A percentile compares a stretch with the other conserved stretches of the same genome.
phyloP scores from a whole-genome alignment of 2,797 vertebrate species.

The Sphenopsis melanotis region DNA sequence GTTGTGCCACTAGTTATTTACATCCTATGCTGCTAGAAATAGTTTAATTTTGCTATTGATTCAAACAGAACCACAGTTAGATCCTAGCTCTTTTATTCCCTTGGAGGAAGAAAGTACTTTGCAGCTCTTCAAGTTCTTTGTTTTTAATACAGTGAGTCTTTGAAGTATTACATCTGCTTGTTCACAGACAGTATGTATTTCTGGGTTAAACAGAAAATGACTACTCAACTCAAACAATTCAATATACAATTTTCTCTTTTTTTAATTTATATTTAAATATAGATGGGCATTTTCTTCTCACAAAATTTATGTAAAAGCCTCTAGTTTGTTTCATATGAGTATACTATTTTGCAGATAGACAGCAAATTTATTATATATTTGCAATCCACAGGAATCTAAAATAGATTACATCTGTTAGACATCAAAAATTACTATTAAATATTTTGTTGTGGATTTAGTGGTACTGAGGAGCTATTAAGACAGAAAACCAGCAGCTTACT shows the following conservation, averaged over 20 bases:
- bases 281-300: neutral
- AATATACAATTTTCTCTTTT: neutral
- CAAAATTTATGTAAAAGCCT: neutral
- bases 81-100: neutral
- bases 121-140: neutral
- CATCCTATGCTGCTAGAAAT: neutral
- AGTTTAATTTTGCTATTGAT: neutral
- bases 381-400: neutral
- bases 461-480: neutral
- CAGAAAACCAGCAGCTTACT: neutral
- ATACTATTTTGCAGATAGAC: neutral
- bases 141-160: neutral
- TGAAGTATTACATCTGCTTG: neutral
- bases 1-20: neutral
- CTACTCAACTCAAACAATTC: neutral
- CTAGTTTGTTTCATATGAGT: neutral
- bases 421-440: neutral
- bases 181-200: neutral
- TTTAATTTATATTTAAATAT: neutral
- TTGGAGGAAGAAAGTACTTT: neutral
- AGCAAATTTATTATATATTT: neutral
- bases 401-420: neutral
- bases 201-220: neutral
- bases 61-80: neutral
- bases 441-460: neutral